Base-by-base conservation (phyloP, 1,140 invertebrate species). In the Thaumetopoea pityocampa region DNA sequence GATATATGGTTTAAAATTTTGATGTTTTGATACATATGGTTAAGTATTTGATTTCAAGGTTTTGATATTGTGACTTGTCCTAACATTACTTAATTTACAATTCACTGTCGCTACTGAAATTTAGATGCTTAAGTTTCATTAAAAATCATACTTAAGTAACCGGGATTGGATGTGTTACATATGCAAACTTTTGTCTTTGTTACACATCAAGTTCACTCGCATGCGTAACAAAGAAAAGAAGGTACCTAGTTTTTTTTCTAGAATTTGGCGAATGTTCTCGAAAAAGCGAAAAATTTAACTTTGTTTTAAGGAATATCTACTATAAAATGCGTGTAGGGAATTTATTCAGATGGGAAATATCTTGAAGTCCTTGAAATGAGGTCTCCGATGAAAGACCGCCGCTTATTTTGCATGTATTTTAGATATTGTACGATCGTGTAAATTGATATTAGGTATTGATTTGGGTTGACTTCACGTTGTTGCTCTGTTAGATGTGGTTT, bases 11-110 rank as follows among this genome's bases (percentile, higher is more conserved):
- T n/a, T n/a, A 33, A 43, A 34, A 42, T 67, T 70, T 67, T 52
- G 58, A 67, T 65, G 57, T 71, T 74, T 73, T 62, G 49, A 64
- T 71, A 58, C 42, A 56, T 60, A 57, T 34, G 53, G 46, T 40
- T 60, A 55, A 51, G 28, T 32, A 20, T 67, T 65, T 67, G 49
- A 50, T 69, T 76, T 61, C 61, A 74, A 62, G 59, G 57, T 76
- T 70, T n/a, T 68, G 71, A 76, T 72, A 73, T 73, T 68, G 69
- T 73, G 72, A 69, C 41, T 64, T 69, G 67, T 67, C 61, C 51
- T 67, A 63, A 57, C 49, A 51, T 67, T 63, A 64, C 51, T 67
- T 68, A 56, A 65, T 62, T 71, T 66, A 56, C 51, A 57, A 58
- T 54, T 61, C 53, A 61, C 55, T 67, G 56, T 67, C 54, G 61